Conservation (phyloP, 2,888 invertebrate genomes). For the Vesta saturnalis region DNA sequence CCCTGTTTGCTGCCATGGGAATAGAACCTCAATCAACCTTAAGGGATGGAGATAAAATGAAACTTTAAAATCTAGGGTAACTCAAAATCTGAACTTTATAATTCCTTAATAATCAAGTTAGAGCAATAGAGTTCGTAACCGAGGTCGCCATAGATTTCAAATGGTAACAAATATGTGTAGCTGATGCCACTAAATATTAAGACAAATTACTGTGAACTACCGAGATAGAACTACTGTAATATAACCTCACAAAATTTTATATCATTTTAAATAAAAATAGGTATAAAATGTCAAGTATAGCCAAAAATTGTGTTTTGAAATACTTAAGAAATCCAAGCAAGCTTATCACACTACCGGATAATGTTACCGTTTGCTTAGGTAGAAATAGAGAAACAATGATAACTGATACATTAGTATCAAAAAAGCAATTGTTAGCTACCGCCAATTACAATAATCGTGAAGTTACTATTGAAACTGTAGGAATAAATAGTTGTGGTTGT, state of each 20-base stretch:
- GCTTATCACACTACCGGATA: conserved; percentile 69
- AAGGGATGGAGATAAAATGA: too few species aligned
- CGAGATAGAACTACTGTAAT: too few species aligned
- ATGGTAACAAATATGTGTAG: too few species aligned
- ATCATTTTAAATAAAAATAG: not conserved
- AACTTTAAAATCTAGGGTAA: too few species aligned
- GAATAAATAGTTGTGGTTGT: conserved; percentile 74
- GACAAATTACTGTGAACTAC: too few species aligned
- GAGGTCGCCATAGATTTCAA: too few species aligned
- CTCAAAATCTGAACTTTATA: too few species aligned
- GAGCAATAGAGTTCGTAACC: too few species aligned
- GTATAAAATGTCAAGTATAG: conserved; percentile 19
- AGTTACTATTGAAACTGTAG: conserved; percentile 72
- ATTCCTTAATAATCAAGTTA: too few species aligned
- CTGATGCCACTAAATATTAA: too few species aligned
- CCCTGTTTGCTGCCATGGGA: too few species aligned
- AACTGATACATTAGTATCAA: conserved; percentile 77
- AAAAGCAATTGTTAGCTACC: conserved; percentile 72
- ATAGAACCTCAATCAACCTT: too few species aligned
- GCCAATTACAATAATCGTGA: conserved; percentile 66
- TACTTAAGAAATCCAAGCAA: conserved; percentile 64
- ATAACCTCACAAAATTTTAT: not conserved
- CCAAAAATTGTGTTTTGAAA: conserved; percentile 62
- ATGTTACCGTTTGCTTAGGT: conserved; percentile 71
- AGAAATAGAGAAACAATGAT: conserved; percentile 77